These are phyloP conservation scores for Isoperla grammatica DNA, from an alignment of 2,888 invertebrate genomes.

Conservation along the genomic window DNA sequence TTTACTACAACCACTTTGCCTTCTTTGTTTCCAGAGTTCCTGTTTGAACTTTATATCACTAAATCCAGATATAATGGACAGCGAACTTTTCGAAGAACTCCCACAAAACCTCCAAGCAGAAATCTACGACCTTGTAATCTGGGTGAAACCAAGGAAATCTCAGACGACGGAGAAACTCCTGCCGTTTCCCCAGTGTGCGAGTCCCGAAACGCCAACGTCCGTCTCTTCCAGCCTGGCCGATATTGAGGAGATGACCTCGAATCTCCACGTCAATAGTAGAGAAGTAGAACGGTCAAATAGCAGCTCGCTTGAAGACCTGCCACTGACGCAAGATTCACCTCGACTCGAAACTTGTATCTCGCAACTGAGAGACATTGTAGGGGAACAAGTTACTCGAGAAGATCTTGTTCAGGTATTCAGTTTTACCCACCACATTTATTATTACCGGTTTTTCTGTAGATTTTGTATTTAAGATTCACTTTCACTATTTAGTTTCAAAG, in stretches of 20 bases:
- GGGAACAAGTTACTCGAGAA: conserved; percentile 47
- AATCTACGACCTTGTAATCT: conserved; percentile 48
- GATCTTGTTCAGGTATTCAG: conserved; percentile 43
- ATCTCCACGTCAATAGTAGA: conserved; percentile 25
- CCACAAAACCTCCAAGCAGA: conserved; percentile 54
- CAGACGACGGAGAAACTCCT: conserved; percentile 31
- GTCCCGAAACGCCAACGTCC: conserved; percentile 29
- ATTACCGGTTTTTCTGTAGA: background rate
- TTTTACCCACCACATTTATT: background rate
- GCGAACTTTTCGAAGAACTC: conserved; percentile 52
- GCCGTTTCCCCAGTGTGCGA: conserved; percentile 25
- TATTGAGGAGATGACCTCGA: conserved; percentile 32
- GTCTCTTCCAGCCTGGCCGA: conserved; percentile 31
- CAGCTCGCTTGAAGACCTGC: conserved; percentile 39
- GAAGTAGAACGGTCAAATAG: conserved; percentile 35
- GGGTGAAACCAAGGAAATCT: conserved; percentile 41
- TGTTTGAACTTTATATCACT: conserved; percentile 50
- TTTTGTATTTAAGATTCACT: background rate
- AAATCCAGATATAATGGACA: conserved; percentile 49
- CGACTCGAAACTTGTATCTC: conserved; percentile 47
- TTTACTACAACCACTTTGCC: too few relatives aligned
- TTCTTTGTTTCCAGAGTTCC: conserved; percentile 41
- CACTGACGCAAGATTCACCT: conserved; percentile 37
- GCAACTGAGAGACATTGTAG: conserved; percentile 50
- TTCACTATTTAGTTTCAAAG: background rate